Conservation (phyloP, 2,888 invertebrate species). For the Tiphia femorata region DNA sequence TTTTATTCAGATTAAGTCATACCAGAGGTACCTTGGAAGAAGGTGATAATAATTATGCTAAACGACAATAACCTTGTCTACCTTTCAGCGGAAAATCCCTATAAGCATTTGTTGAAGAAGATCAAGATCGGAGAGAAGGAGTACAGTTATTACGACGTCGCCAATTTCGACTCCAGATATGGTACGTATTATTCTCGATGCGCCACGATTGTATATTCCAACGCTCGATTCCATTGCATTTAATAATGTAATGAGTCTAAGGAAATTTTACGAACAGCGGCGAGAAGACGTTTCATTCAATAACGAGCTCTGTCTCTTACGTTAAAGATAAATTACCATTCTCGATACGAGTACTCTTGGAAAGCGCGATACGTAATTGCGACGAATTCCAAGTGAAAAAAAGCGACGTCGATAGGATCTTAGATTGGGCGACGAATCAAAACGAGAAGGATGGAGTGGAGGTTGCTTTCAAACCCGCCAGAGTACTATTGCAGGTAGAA, state of each 20-base stretch:
- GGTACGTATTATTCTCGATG: too few relatives aligned
- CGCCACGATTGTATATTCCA: too few relatives aligned
- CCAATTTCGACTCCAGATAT: slow-evolving; percentile 82
- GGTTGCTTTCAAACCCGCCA: slow-evolving; percentile 95
- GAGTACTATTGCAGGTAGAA: slow-evolving; percentile 93
- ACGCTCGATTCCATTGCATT: too few relatives aligned
- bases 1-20: too few relatives aligned
- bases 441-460: slow-evolving; percentile 80
- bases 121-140: slow-evolving; percentile 74
- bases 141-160: slow-evolving; percentile 85
- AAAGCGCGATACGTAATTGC: slow-evolving; percentile 96
- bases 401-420: slow-evolving; percentile 88
- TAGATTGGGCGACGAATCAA: slow-evolving; percentile 89
- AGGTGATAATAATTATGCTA: too few relatives aligned
- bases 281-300: too few relatives aligned
- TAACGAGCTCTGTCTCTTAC: slow-evolving; percentile 13
- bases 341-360: slow-evolving; percentile 92
- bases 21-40: too few relatives aligned
- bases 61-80: too few relatives aligned
- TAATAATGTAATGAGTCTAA: not conserved
- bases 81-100: slow-evolving; percentile 75
- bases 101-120: slow-evolving; percentile 73
- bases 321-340: slow-evolving; percentile 84
- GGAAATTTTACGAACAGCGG: too few relatives aligned
- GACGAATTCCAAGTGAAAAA: slow-evolving; percentile 92